phyloP scores from a whole-genome alignment of 2,797 vertebrate species.

The Centropyge bicolor region DNA sequence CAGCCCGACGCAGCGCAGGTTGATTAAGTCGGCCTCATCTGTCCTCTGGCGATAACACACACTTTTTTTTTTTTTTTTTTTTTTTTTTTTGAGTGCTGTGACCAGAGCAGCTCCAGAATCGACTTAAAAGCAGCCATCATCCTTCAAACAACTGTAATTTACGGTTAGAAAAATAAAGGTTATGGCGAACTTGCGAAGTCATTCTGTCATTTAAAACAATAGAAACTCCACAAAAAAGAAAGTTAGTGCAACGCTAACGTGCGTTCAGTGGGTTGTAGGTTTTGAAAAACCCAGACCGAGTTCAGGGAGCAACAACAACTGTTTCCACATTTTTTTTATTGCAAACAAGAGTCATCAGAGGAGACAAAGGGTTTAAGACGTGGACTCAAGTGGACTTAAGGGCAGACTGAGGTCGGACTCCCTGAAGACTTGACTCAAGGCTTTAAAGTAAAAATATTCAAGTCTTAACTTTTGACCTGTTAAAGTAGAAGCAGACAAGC shows the following conservation, averaged over 20 bases:
- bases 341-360: neutral
- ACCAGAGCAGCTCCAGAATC: constrained; percentile 34
- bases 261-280: constrained; percentile 6
- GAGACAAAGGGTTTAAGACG: neutral
- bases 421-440: neutral
- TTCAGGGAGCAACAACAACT: neutral
- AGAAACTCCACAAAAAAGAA: neutral
- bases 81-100: constrained; percentile 2
- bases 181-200: constrained; percentile 2
- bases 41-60: constrained; percentile 19
- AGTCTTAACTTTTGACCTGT: neutral
- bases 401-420: neutral
- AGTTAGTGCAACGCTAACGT: neutral
- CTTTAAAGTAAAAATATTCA: neutral
- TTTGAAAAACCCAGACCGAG: neutral
- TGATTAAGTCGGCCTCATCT: constrained; percentile 53
- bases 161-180: constrained; percentile 28
- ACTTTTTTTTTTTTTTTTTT: too few relatives aligned
- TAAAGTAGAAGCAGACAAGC: neutral
- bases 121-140: constrained; percentile 40
- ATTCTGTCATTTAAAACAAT: neutral
- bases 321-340: neutral
- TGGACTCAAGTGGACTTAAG: neutral
- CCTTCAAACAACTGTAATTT: constrained; percentile 46
- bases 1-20: constrained; percentile 41